Evolutionary conservation across 1,140 invertebrate species (phyloP), one percentile per base, ranked within the genome.

Genomic region (Drosophila prosaltans): DNA sequence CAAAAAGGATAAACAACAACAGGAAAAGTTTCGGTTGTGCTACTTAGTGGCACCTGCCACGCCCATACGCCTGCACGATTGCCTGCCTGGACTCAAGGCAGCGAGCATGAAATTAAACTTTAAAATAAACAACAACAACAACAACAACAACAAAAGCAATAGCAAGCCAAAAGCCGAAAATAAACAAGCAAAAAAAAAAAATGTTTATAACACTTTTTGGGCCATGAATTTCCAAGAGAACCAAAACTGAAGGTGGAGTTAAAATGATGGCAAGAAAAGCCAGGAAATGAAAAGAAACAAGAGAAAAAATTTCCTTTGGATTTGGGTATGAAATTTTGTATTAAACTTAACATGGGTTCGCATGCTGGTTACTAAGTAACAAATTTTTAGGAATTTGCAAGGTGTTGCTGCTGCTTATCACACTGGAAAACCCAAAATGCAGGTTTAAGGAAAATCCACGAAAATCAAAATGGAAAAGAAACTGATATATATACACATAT

Each of bases 51-150:
- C 65, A 51, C 64, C 58, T 58, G 65, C 63, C 57, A 45, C 16
- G 45, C 43, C 32, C 21, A 16, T 16, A 30, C 32, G 1, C 30
- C 41, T 48, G 11, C 36, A 2, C 5, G 16, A 16, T 16, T 16
- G 10, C 26, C 39, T 4, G 45, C 45, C 32, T 11, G 40, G 24
- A 43, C 30, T 60, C 41, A 69, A 69, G 16, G 74, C 72, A 67
- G 54, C 65, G 63, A 65, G 74, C 63, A 72, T 72, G 69, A 86
- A 86, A 85, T 81, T 86, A 65, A 81, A 81, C 65, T 85, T 76
- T 68, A 61, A 67, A 74, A 69, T 70, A 67, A 69, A 78, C 71
- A 30, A 24, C 70, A 81, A 59, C 63, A 59, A 69, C 48, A 81
- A 59, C 63, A 59, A 69, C 48, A 69, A 36, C 16, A 16, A 16